These are phyloP conservation scores for Pseudorhiza aurosa DNA, from an alignment of 30 jellyfish, hydroid and myxozoan species.

Conservation along the genomic window DNA sequence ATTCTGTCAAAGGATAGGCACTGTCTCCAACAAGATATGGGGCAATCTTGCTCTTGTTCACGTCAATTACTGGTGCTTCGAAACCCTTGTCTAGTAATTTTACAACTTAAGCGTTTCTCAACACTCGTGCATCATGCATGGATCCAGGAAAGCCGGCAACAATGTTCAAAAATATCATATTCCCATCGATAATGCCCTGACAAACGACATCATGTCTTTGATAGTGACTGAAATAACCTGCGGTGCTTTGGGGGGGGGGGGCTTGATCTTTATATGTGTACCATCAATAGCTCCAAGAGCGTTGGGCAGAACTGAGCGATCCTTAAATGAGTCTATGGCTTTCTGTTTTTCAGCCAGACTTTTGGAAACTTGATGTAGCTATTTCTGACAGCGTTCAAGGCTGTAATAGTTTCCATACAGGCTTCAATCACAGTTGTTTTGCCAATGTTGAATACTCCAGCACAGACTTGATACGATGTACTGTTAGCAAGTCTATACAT, in stretches of 20 bases:
- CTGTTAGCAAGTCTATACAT: slow-evolving; percentile 39
- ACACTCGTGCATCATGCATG: slow-evolving; percentile 32
- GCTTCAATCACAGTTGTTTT: slow-evolving; percentile 48
- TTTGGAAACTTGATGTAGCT: slow-evolving; percentile 15
- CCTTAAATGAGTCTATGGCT: slow-evolving; percentile 8
- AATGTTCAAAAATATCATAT: slow-evolving; percentile 19
- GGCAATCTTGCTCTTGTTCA: neutral
- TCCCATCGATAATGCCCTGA: slow-evolving; percentile 60
- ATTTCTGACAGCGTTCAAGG: slow-evolving; percentile 12
- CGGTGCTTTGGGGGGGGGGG: slow-evolving; percentile 13
- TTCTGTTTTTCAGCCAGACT: slow-evolving; percentile 6
- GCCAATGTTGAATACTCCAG: slow-evolving; percentile 27
- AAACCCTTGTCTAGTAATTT: slow-evolving; percentile 4
- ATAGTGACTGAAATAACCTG: slow-evolving; percentile 22
- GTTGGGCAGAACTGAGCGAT: slow-evolving; percentile 35
- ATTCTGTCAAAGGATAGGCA: slow-evolving; percentile 25
- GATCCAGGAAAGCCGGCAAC: slow-evolving; percentile 62
- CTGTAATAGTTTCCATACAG: slow-evolving; percentile 4
- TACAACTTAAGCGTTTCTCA: slow-evolving; percentile 10
- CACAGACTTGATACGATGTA: slow-evolving; percentile 38
- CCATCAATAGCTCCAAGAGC: slow-evolving; percentile 52
- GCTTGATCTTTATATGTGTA: slow-evolving; percentile 31
- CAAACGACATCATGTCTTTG: slow-evolving; percentile 30
- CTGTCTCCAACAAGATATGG: slow-evolving; percentile 40
- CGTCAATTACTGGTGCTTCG: slow-evolving; percentile 1